These are phyloP conservation scores for Lasioglossum zephyrum DNA, from an alignment of 2,888 invertebrate genomes.

Conservation along the genomic window DNA sequence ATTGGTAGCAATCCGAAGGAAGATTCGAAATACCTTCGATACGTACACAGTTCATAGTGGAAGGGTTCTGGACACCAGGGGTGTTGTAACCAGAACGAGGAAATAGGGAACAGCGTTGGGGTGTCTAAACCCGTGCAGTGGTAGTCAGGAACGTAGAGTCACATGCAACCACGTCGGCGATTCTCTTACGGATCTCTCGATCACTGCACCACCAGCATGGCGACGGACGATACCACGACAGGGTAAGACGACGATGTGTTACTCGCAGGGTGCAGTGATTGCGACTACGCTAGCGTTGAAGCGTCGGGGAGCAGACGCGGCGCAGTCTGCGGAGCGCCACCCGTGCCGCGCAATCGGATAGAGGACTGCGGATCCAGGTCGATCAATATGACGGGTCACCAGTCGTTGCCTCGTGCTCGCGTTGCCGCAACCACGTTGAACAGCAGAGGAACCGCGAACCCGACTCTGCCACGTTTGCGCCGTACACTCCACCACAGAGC, in stretches of 20 bases:
- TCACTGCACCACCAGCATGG: constrained; percentile 47
- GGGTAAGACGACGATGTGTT: constrained; percentile 42
- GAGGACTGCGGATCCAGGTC: constrained; percentile 68
- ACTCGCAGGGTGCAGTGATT: constrained; percentile 39
- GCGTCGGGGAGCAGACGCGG: constrained; percentile 41
- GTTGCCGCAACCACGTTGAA: constrained; percentile 58
- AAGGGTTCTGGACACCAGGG: constrained; percentile 33
- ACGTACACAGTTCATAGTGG: constrained; percentile 43
- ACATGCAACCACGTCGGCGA: constrained; percentile 13
- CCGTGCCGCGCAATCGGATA: constrained; percentile 62
- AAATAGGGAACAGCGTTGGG: not conserved
- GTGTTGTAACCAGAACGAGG: constrained; percentile 19
- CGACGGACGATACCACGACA: constrained; percentile 41
- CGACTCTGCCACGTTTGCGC: constrained; percentile 40
- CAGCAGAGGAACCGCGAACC: not conserved
- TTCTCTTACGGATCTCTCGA: constrained; percentile 3
- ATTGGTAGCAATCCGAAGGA: not conserved
- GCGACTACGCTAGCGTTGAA: constrained; percentile 59
- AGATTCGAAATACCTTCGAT: constrained; percentile 9
- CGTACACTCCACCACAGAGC: not conserved
- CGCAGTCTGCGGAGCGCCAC: constrained; percentile 46
- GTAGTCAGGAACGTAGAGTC: not conserved
- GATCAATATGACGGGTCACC: constrained; percentile 69
- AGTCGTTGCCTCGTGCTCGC: constrained; percentile 61
- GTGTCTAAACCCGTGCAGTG: not conserved